These are phyloP conservation scores for Parus major DNA, from an alignment of 2,113 vertebrate genomes.

Conservation along the genomic window DNA sequence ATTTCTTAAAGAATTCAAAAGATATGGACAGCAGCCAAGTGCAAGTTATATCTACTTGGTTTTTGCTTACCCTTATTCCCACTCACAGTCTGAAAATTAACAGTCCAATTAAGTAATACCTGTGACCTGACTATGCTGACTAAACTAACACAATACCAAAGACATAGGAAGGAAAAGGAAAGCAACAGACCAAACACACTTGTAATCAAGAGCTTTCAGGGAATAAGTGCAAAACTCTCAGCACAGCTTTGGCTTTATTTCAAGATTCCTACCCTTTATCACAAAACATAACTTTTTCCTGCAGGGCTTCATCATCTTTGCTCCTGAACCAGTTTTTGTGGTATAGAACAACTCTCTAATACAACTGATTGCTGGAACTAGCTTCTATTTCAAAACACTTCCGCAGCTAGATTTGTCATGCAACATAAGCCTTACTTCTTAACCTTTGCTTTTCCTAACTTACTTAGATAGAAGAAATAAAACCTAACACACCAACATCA, in stretches of 20 bases:
- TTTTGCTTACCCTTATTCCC: background rate
- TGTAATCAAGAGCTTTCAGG: background rate
- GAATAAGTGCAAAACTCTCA: background rate
- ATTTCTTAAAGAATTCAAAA: background rate
- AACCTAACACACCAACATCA: background rate
- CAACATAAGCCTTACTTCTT: background rate
- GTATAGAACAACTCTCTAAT: background rate
- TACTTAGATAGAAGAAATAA: background rate
- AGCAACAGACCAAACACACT: background rate
- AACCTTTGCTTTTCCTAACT: background rate
- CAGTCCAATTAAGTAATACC: background rate
- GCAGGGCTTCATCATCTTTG: background rate
- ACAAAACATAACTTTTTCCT: background rate
- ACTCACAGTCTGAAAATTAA: background rate
- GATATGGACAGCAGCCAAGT: background rate
- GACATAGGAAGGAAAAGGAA: background rate
- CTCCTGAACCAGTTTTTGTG: background rate
- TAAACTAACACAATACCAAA: background rate
- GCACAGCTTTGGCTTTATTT: background rate
- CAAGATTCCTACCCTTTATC: background rate
- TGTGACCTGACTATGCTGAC: background rate
- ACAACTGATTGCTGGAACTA: background rate
- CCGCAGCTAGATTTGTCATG: fast-evolving
- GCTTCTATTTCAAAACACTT: background rate
- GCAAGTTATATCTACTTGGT: background rate